Percentiles rank a stretch among this genome's conserved stretches.
These are phyloP conservation scores for Lasioglossum villosulum DNA, from an alignment of 2,888 invertebrate species.

Conservation along the genomic window DNA sequence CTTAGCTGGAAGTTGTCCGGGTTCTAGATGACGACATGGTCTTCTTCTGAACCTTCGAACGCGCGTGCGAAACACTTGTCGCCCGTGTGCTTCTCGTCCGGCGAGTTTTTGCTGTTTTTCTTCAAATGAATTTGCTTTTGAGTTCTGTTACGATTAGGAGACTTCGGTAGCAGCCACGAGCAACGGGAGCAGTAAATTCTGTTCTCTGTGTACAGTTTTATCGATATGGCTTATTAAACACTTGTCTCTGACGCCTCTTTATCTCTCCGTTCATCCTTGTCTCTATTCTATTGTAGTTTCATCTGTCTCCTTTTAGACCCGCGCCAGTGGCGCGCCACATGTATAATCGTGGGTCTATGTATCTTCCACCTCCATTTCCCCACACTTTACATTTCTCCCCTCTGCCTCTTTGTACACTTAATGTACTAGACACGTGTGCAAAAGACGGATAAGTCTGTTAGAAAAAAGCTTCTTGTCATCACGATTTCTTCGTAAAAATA, in stretches of 20 bases:
- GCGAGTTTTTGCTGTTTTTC: not conserved
- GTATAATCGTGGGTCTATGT: conserved; percentile 28
- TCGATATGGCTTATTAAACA: conserved; percentile 63
- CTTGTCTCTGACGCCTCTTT: conserved; percentile 24
- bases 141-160: not conserved
- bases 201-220: conserved; percentile 37
- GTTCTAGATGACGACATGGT: conserved; percentile 69
- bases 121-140: not conserved
- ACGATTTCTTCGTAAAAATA: not conserved
- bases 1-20: conserved; percentile 66
- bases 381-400: not conserved
- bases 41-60: conserved; percentile 21
- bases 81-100: conserved; percentile 24
- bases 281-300: not conserved
- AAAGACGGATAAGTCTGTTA: not conserved
- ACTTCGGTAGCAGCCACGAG: not conserved
- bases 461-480: not conserved
- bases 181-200: conserved; percentile 19
- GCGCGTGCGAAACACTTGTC: conserved; percentile 64
- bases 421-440: not conserved
- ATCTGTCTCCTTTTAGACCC: conserved; percentile 24
- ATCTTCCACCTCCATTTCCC: conserved; percentile 5
- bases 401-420: not conserved
- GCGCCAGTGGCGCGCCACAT: conserved; percentile 24
- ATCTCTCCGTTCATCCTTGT: conserved; percentile 47